Percentiles rank a stretch among this genome's conserved stretches.
These are phyloP conservation scores for Albula goreensis DNA, from an alignment of 2,113 vertebrate species.

Conservation along the genomic window DNA sequence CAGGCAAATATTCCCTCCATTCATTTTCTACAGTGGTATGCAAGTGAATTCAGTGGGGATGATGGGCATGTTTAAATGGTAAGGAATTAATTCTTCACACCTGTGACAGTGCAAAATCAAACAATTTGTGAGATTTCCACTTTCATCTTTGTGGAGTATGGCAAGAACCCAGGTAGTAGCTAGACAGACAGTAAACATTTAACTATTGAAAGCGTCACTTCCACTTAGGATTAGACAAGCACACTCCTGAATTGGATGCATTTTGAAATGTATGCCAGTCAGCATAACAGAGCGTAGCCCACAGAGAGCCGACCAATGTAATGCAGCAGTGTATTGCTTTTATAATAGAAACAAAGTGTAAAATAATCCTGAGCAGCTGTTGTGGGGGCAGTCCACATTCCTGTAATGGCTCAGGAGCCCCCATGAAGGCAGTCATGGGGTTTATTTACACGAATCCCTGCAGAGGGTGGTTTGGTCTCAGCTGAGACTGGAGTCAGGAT, in stretches of 20 bases:
- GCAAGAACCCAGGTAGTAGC: no score
- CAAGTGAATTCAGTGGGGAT: no score
- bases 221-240: not conserved
- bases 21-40: no score
- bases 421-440: not conserved
- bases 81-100: no score
- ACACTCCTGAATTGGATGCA: not conserved
- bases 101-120: no score
- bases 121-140: no score
- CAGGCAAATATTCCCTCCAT: no score
- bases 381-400: not conserved
- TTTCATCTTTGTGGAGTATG: no score
- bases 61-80: no score
- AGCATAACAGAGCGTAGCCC: not conserved
- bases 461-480: not conserved
- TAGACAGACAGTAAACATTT: no score
- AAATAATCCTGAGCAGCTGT: not conserved
- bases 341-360: not conserved
- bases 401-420: not conserved
- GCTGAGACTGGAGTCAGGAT: not conserved
- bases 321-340: not conserved
- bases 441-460: not conserved
- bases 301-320: not conserved
- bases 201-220: no score
- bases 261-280: not conserved